Evolutionary conservation across 2,797 vertebrate species (phyloP).

Genomic region (Clangula hyemalis): DNA sequence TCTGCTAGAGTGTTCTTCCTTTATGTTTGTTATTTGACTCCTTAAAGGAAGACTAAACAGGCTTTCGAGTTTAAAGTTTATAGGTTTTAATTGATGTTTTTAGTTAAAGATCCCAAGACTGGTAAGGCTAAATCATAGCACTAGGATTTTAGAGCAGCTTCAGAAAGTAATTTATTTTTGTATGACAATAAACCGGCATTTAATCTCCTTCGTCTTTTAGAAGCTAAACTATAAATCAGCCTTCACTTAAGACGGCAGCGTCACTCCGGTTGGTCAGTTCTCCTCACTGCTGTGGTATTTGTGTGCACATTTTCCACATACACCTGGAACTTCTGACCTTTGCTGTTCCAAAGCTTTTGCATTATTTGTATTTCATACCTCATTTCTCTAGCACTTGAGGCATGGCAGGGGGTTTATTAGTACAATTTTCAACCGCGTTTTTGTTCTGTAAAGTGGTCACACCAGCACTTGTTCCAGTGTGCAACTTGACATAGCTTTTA

Average conservation of each 20-base stretch:
- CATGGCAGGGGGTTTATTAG: not conserved
- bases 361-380: not conserved
- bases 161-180: not conserved
- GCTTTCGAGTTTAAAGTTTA: not conserved
- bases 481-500: not conserved
- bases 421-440: not conserved
- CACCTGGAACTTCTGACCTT: not conserved
- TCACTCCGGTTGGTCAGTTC: not conserved
- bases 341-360: conserved; percentile 16
- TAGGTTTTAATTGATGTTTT: conserved; percentile 27
- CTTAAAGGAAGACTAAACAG: not conserved
- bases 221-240: not conserved
- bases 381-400: not conserved
- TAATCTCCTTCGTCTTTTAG: conserved; percentile 15
- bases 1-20: not conserved
- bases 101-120: not conserved
- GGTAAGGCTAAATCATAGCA: not conserved
- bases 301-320: not conserved
- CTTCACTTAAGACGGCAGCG: not conserved
- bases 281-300: not conserved
- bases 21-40: conserved; percentile 1
- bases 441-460: not conserved
- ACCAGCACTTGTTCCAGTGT: not conserved
- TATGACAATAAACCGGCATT: not conserved
- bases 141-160: not conserved